Base-by-base conservation (phyloP, 1,140 invertebrate species). In the Metaphire vulgaris region DNA sequence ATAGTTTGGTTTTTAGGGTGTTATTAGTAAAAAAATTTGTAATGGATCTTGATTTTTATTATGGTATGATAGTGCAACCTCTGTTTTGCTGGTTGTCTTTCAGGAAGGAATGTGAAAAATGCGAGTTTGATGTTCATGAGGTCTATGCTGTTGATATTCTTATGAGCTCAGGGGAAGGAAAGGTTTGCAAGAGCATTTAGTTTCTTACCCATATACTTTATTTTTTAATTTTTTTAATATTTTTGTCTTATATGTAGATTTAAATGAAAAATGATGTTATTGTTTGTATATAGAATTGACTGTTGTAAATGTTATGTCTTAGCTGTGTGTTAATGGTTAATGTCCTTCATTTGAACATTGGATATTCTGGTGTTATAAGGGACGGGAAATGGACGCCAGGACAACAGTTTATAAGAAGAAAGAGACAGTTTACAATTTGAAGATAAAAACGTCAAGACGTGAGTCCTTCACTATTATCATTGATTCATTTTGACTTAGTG, bases 331-430 rank as follows among this genome's bases (percentile, higher is more conserved):
- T n/a, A n/a, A n/a, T n/a, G n/a, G n/a, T n/a, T n/a, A n/a, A n/a
- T n/a, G n/a, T n/a, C n/a, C n/a, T n/a, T n/a, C n/a, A n/a, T n/a
- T n/a, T n/a, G n/a, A n/a, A n/a, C n/a, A 56, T 69, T 69, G n/a
- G 67, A 14, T 69, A 72, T 73, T 69, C 1, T 79, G 28, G 0
- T 32, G 1, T 68, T 79, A 79, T n/a, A 76, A 86, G 85, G 84
- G 83, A 0, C 91, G 92, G 83, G 96, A 98, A 87, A 90, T 92
- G 85, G 94, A 98, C 81, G 93, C 95, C 21, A 90, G 96, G 82
- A 96, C 97, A 65, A 97, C 97, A 66, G 94, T 99, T 82, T 99
- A 94, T 87, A 99, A 98, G 88, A 98, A 98, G 89, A 98, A 96
- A 78, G 96, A 99, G 82, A 94, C 97, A 86, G 79, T 87, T 34